Percentiles rank a stretch among this genome's conserved stretches.
Conservation (phyloP, 2,888 invertebrate species). For the Hylaea fasciaria region DNA sequence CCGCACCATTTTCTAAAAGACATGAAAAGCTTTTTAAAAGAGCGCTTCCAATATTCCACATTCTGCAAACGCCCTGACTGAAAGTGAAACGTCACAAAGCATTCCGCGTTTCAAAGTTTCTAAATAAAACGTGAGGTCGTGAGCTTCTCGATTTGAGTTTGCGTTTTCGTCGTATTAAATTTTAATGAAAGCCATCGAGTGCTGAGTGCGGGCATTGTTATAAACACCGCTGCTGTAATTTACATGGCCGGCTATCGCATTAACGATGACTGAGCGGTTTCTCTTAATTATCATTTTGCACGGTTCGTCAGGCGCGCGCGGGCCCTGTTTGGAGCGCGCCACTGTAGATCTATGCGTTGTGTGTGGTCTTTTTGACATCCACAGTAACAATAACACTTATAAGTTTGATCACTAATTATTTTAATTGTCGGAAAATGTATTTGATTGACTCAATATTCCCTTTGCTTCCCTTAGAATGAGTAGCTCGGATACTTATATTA, state of each 20-base stretch:
- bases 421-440: not conserved
- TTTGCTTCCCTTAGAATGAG: not conserved
- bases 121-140: constrained; percentile 41
- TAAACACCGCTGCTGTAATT: constrained; percentile 73
- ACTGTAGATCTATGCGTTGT: constrained; percentile 21
- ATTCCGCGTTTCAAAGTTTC: constrained; percentile 44
- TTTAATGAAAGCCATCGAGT: constrained; percentile 75
- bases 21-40: constrained; percentile 59
- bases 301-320: constrained; percentile 79
- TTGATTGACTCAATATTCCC: not conserved
- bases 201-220: constrained; percentile 70
- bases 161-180: constrained; percentile 66
- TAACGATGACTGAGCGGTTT: constrained; percentile 83
- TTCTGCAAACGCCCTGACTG: constrained; percentile 41
- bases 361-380: constrained; percentile 37
- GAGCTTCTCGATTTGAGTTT: constrained; percentile 47
- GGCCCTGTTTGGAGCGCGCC: constrained; percentile 50
- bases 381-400: constrained; percentile 16
- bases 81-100: constrained; percentile 44
- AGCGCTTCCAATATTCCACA: constrained; percentile 49
- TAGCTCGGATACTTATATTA: not conserved
- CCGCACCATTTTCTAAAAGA: constrained; percentile 55
- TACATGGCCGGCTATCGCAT: constrained; percentile 79
- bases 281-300: constrained; percentile 84
- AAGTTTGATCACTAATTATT: not conserved